These are phyloP conservation scores for Gasteruption jaculator DNA, from an alignment of 2,888 invertebrate genomes.

Conservation along the genomic window DNA sequence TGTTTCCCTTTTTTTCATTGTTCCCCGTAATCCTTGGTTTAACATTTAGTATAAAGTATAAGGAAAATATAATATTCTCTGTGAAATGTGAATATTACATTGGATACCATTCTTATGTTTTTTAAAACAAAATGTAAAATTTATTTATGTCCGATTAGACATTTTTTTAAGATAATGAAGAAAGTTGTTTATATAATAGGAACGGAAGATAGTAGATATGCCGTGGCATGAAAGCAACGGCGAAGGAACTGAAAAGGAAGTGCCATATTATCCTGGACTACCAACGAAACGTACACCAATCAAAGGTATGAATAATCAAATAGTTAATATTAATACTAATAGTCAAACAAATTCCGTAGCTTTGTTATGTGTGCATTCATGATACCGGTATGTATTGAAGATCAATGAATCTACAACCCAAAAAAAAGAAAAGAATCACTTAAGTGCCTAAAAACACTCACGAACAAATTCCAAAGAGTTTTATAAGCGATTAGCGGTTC, in stretches of 20 bases:
- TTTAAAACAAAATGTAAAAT: constrained; percentile 5
- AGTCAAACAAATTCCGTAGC: constrained; percentile 51
- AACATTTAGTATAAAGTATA: too few species aligned
- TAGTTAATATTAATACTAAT: too few species aligned
- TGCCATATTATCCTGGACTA: constrained; percentile 66
- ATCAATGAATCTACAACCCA: constrained; percentile 18
- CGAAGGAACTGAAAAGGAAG: constrained; percentile 61
- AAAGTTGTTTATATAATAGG: constrained; percentile 45
- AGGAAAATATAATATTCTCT: too few species aligned
- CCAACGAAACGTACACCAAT: constrained; percentile 77
- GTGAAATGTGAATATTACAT: not conserved
- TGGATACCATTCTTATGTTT: constrained; percentile 21
- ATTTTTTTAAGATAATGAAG: constrained; percentile 5
- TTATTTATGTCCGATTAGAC: constrained; percentile 10
- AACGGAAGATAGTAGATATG: constrained; percentile 63
- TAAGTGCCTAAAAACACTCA: too few species aligned
- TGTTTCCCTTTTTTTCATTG: too few species aligned
- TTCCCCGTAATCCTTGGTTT: too few species aligned
- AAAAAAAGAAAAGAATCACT: too few species aligned
- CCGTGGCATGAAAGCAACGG: constrained; percentile 69
- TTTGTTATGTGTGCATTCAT: constrained; percentile 45
- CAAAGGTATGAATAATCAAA: constrained; percentile 61
- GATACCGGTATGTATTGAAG: constrained; percentile 52
- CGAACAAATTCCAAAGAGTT: too few species aligned
- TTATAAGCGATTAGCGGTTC: too few species aligned